These are phyloP conservation scores for Pherbina coryleti DNA, from an alignment of 2,888 invertebrate genomes.

Conservation along the genomic window DNA sequence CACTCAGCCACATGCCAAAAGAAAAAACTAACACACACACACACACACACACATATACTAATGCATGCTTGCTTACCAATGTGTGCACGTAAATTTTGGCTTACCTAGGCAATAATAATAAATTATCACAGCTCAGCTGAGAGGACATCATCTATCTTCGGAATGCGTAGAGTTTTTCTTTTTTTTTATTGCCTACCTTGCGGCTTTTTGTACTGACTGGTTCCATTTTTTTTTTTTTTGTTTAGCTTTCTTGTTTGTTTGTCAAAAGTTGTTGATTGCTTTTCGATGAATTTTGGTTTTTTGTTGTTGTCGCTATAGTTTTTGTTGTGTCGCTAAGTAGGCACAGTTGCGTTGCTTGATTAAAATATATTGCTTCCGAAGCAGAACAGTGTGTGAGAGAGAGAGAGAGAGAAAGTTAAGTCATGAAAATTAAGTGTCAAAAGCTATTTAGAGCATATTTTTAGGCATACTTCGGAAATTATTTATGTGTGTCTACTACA, in stretches of 20 bases:
- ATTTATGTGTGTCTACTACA: no score
- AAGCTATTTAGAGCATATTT: no score
- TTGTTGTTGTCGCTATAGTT: background rate
- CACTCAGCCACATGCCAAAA: background rate
- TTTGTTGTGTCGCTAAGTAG: background rate
- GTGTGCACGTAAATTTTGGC: slow-evolving; percentile 1
- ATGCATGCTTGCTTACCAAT: background rate
- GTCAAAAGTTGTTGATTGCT: slow-evolving; percentile 28
- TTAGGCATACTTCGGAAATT: no score
- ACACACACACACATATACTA: background rate
- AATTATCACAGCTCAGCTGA: slow-evolving; percentile 32
- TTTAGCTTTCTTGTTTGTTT: background rate
- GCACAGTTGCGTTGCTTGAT: background rate
- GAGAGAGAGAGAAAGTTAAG: no score
- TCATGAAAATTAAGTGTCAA: no score
- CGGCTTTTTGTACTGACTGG: background rate
- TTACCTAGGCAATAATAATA: slow-evolving; percentile 32
- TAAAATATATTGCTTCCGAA: background rate
- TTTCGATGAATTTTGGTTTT: slow-evolving; percentile 5
- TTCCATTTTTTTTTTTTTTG: background rate
- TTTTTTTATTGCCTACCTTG: slow-evolving; percentile 15
- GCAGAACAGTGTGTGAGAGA: no score
- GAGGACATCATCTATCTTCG: slow-evolving; percentile 29
- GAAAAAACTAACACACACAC: background rate
- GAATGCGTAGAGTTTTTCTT: slow-evolving; percentile 1